Base-by-base conservation (phyloP, 2,888 invertebrate species). In the Allacma fusca region DNA sequence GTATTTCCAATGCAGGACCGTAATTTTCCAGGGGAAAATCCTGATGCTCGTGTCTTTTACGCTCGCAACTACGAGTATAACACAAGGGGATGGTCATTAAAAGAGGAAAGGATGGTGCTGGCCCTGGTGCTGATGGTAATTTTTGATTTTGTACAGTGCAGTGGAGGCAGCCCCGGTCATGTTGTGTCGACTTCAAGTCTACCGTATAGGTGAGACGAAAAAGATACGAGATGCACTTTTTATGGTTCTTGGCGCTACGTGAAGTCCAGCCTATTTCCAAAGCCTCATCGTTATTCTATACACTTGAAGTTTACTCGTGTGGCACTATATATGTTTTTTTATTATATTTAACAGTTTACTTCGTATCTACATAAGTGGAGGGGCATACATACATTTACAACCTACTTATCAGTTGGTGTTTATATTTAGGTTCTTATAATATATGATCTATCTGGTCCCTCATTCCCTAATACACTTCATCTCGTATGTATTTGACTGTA, bases 151-250 rank as follows among this genome's bases (percentile, higher is more conserved):
- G 50, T 50, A 50, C n/a, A 50, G n/a, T 50, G 50, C n/a, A 50
- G 50, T 50, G 50, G 19, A 50, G 50, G 50, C 50, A 50, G n/a
- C 2, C n/a, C 50, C 50, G 50, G 50, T 50, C 50, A 44, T 70
- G 26, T 50, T 70, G 50, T 70, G 50, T 50, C 70, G 50, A 69
- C 70, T 70, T 70, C 44, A 70, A 70, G 70, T 70, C 70, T 70
- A 70, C 70, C 70, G 70, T 70, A 50, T 70, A 70, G 70, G 70
- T 70, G 70, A 70, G 70, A 70, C 50, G 50, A 50, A 70, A 70
- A n/a, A 70, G 70, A 70, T 70, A 70, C 26, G 70, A 67, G 50
- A 70, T 70, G 44, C 69, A 69, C 50, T 70, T 70, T 70, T 70
- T 70, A 70, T 70, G 70, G 26, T 26, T 70, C 69, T 70, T 50